Conservation (phyloP, 2,888 invertebrate species). For the Luffia ferchaultella region DNA sequence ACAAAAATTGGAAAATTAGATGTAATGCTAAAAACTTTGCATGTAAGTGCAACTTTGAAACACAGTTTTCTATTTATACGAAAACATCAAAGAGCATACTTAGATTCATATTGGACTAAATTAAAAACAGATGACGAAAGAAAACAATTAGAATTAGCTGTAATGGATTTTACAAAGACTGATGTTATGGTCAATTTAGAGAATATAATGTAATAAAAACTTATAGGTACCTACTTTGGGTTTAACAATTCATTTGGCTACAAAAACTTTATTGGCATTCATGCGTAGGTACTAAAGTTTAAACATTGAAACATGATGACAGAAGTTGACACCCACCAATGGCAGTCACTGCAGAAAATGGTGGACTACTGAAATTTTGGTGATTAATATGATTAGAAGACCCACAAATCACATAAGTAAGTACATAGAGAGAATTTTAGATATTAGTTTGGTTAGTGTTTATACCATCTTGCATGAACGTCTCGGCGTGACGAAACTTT, state of each 20-base stretch:
- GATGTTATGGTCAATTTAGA: constrained; percentile 53
- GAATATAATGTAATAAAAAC: constrained; percentile 34
- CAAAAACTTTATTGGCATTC: background rate
- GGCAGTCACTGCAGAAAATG: no score
- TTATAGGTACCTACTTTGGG: no score
- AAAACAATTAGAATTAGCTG: constrained; percentile 56
- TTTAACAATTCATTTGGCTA: background rate
- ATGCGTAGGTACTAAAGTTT: background rate
- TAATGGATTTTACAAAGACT: constrained; percentile 52
- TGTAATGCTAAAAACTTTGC: constrained; percentile 71
- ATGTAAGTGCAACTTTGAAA: constrained; percentile 80
- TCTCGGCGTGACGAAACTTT: no score
- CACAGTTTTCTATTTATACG: constrained; percentile 80
- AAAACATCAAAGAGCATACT: constrained; percentile 70
- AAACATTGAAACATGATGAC: background rate
- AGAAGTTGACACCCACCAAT: no score
- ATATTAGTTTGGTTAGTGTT: no score
- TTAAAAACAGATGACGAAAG: constrained; percentile 71
- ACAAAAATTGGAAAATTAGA: constrained; percentile 70
- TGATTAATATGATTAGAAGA: no score
- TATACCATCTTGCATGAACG: no score
- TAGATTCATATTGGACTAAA: constrained; percentile 69
- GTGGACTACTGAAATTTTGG: no score
- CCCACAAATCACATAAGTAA: no score
- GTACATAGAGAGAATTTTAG: no score